These are phyloP conservation scores for Gopherus evgoodei DNA, from an alignment of 2,113 vertebrate genomes.

Conservation along the genomic window DNA sequence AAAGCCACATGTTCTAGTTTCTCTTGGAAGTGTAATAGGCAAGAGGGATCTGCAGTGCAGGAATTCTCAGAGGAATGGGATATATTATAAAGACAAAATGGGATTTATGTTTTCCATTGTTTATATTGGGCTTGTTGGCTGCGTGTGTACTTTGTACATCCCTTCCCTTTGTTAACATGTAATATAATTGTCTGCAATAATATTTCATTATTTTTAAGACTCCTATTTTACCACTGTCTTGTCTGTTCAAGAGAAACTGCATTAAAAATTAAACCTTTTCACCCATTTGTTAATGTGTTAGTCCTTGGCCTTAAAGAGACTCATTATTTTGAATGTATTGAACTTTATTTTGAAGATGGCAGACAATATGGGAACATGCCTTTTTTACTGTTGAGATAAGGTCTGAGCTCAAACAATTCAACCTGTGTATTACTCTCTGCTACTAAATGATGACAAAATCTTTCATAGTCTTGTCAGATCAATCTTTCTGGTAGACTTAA, in stretches of 20 bases:
- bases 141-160: not conserved
- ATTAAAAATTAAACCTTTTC: not conserved
- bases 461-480: not conserved
- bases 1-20: fast-evolving
- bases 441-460: not conserved
- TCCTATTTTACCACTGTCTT: not conserved
- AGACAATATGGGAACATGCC: conserved; percentile 45
- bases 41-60: not conserved
- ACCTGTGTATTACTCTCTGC: not conserved
- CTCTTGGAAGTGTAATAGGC: not conserved
- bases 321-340: conserved; percentile 69
- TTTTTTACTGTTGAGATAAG: not conserved
- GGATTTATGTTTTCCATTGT: not conserved
- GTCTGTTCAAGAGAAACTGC: not conserved
- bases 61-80: not conserved
- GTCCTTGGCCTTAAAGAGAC: conserved; percentile 26
- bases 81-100: not conserved
- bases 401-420: not conserved
- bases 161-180: not conserved
- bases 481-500: not conserved
- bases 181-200: not conserved
- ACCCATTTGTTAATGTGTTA: conserved; percentile 48
- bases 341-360: conserved; percentile 65
- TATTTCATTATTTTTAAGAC: not conserved
- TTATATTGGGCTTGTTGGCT: not conserved